Base-by-base conservation (phyloP, 2,113 vertebrate genomes). In the Aspiorhynchus laticeps region DNA sequence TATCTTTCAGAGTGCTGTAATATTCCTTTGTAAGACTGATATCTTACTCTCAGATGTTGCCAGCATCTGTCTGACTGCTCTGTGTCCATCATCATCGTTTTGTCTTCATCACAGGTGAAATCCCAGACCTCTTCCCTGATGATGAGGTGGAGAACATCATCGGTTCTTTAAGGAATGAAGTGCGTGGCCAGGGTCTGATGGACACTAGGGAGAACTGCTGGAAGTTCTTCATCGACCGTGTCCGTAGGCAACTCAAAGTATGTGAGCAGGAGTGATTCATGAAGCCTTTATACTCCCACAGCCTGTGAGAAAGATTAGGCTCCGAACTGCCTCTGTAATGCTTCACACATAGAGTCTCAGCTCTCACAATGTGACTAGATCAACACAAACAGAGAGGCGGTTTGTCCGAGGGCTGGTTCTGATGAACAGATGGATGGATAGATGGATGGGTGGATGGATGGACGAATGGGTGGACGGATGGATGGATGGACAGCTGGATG, bases 141-240 rank as follows among this genome's bases (percentile, higher is more conserved):
- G 97, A 99, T 33, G 98, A 99, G 91, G 92, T 97, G 74, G 98
- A 99, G 91, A 97, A 91, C 90, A 96, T 99, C 90, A 94, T 97
- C 87, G 95, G 79, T 89, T 95, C 91, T 0, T 31, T 99, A 92
- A 96, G 95, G 90, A 96, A 93, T 79, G 97, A 97, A 91, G 97
- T 98, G 86, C 96, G 95, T 79, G 91, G 88, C 87, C 94, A 80
- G 28, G 98, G 97, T 46, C 89, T 98, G 83, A 36, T 96, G 90
- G 97, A 98, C 88, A 96, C 94, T 61, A 95, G 95, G 88, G 97
- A 99, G 53, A 96, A 95, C 79, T 99, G 98, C 93, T 99, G 98
- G 98, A 97, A 95, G 88, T 98, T 98, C 94, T 99, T 99, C 90
- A 97, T 97, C 78, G 96, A 97, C 67, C 94, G 96, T 0, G 95